Conservation (phyloP, 1,140 invertebrate genomes). For the Homarus americanus region DNA sequence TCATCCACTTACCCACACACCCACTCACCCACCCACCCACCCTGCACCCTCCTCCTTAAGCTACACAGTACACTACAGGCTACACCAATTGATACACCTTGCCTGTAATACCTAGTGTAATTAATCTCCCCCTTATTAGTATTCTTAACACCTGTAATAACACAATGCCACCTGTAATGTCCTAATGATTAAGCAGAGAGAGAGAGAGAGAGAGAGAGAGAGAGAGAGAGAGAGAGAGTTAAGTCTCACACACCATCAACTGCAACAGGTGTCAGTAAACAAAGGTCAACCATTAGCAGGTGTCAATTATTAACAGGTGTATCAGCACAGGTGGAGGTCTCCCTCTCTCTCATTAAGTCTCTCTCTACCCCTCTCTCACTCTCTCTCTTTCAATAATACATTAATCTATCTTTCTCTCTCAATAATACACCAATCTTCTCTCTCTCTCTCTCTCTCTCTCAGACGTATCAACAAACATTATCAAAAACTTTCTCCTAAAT, state of each 20-base stretch:
- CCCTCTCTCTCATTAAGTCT: too few relatives aligned
- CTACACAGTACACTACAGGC: too few relatives aligned
- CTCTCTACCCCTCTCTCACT: constrained; percentile 18
- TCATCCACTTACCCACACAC: too few relatives aligned
- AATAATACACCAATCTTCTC: not conserved
- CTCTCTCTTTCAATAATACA: not conserved
- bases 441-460: not conserved
- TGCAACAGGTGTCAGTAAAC: not conserved
- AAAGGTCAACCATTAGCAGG: not conserved
- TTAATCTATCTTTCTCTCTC: not conserved
- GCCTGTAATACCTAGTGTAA: too few relatives aligned
- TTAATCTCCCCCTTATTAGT: too few relatives aligned
- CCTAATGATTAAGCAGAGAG: too few relatives aligned
- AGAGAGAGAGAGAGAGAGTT: too few relatives aligned
- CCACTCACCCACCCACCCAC: too few relatives aligned
- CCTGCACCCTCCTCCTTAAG: too few relatives aligned
- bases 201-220: constrained; percentile 6
- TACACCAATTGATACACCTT: too few relatives aligned
- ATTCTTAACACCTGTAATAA: too few relatives aligned
- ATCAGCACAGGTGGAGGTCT: not conserved
- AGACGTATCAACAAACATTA: not conserved
- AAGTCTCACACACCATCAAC: not conserved
- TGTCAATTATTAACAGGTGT: not conserved
- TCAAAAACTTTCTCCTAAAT: not conserved
- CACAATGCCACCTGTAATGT: too few relatives aligned